A percentile compares a stretch with the other conserved stretches of the same genome.
These are phyloP conservation scores for Pollicipes pollicipes DNA, from an alignment of 1,140 invertebrate species.

Conservation along the genomic window DNA sequence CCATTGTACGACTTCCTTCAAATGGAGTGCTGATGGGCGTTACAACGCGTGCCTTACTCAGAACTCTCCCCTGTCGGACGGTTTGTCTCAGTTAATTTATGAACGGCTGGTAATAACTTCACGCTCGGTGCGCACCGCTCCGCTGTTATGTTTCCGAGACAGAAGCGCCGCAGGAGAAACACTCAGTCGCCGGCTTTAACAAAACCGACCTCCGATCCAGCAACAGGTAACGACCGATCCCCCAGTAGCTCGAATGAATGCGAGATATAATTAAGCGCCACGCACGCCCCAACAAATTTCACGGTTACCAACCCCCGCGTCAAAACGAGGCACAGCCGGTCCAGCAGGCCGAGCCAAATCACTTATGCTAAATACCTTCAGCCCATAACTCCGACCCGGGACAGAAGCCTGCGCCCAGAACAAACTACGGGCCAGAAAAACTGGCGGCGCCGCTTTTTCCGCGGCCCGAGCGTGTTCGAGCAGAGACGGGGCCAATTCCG, in stretches of 20 bases:
- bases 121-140: too few relatives aligned
- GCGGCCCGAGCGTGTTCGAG: neutral
- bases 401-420: neutral
- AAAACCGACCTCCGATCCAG: too few relatives aligned
- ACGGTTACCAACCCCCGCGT: neutral
- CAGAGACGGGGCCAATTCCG: neutral
- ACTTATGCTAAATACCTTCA: neutral
- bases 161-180: too few relatives aligned
- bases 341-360: neutral
- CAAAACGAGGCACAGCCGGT: neutral
- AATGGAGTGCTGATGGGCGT: neutral
- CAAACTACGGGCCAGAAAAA: neutral
- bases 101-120: neutral
- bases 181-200: too few relatives aligned
- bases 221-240: too few relatives aligned
- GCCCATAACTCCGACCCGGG: neutral
- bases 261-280: too few relatives aligned
- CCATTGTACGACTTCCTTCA: neutral
- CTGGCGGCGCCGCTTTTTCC: neutral
- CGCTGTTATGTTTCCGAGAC: too few relatives aligned
- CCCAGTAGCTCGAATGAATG: too few relatives aligned
- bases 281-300: too few relatives aligned
- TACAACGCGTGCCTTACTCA: neutral
- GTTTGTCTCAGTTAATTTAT: neutral
- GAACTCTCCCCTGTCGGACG: neutral